These are phyloP conservation scores for Frieseomelitta varia DNA, from an alignment of 1,140 invertebrate genomes.

Conservation along the genomic window DNA sequence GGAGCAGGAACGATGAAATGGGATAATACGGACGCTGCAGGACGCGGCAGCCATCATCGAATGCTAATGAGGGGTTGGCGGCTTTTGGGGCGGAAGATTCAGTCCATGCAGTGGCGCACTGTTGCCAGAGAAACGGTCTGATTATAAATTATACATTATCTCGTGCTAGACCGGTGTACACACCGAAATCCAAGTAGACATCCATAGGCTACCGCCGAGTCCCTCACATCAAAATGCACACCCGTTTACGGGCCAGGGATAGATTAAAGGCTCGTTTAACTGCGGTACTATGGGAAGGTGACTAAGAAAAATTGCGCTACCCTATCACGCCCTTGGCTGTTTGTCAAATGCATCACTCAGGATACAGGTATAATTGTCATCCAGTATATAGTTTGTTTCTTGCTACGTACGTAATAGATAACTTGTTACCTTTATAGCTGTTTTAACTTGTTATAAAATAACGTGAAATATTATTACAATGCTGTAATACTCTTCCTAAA, in stretches of 20 bases:
- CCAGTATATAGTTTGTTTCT: background rate
- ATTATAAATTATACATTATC: constrained; percentile 83
- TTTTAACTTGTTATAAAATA: too few species aligned
- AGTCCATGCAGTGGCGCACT: constrained; percentile 58
- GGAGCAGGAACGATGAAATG: constrained; percentile 67
- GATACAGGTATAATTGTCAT: background rate
- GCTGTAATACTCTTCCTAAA: background rate
- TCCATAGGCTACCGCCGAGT: constrained; percentile 51
- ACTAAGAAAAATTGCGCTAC: constrained; percentile 11
- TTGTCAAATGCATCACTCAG: background rate
- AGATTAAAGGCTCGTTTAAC: constrained; percentile 52
- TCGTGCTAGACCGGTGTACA: constrained; percentile 73
- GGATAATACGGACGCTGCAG: constrained; percentile 80
- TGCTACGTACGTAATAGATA: background rate
- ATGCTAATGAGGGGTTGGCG: constrained; percentile 82
- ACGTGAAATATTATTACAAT: background rate
- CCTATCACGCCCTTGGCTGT: background rate
- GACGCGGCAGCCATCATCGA: constrained; percentile 82
- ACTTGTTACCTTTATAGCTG: too few species aligned
- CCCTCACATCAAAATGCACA: constrained; percentile 59
- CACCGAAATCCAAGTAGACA: constrained; percentile 72
- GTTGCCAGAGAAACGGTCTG: constrained; percentile 76
- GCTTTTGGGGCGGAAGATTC: constrained; percentile 73
- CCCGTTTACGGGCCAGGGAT: constrained; percentile 40
- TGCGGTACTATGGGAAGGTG: background rate